Evolutionary conservation across 2,888 invertebrate species (phyloP), one percentile per base, ranked within the genome.

Genomic region (Agriopis aurantiaria): DNA sequence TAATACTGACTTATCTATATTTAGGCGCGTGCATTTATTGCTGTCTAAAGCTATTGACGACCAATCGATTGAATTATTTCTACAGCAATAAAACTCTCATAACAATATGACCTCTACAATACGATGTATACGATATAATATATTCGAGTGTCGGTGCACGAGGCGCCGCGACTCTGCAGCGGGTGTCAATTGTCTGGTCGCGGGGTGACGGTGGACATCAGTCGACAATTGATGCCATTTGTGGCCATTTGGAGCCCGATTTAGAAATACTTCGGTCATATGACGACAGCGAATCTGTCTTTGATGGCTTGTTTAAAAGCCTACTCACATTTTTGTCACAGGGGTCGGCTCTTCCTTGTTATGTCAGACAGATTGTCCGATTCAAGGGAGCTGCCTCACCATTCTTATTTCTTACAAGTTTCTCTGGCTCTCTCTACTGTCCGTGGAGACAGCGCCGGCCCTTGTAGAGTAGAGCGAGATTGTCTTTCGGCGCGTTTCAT

Each of bases 141-240:
- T 23, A 23, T 23, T 23, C 17, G 33, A 33, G 33, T 33, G 53
- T n/a, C 41, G 12, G 43, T 53, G 69, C 65, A 58, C 23, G 52
- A 4, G 17, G 23, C 33, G 23, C 23, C 49, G 64, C 9, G 17
- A 40, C 62, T 65, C 65, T 65, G 69, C 65, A 69, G 51, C 33
- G 56, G 45, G 65, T 63, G 63, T 63, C 70, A 67, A 70, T 63
- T 70, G 70, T 2, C 51, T 43, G 33, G 48, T 23, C 33, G n/a
- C 17, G n/a, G 43, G 56, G 51, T 41, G 65, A 45, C 12, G 52
- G 46, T 12, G 33, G 7, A 48, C 46, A 11, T 56, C 66, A 40
- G 63, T 63, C 33, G 33, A 33, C 66, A 71, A 71, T 71, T 71
- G 66, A 71, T 23, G 58, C 63, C 62, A 58, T 62, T 69, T 46